Evolutionary conservation across 2,888 invertebrate species (phyloP).

Genomic region (Clitarchus hookeri): DNA sequence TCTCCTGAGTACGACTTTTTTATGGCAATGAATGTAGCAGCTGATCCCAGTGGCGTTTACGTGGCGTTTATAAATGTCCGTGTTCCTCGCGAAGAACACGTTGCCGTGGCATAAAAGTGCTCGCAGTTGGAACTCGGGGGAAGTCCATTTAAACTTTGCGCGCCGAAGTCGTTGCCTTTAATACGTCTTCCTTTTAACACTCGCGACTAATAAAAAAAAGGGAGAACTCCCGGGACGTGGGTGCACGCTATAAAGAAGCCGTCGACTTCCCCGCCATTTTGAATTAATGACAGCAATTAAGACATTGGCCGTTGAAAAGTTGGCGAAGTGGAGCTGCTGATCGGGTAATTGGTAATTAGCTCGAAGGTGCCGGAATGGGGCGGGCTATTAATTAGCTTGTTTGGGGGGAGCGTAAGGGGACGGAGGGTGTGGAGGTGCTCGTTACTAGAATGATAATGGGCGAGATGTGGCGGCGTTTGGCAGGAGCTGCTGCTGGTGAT

Average conservation of each 20-base stretch:
- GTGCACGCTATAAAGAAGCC: background rate
- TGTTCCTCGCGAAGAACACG: background rate
- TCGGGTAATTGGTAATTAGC: slow-evolving; percentile 14
- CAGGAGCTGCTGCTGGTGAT: background rate
- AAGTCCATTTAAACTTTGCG: background rate
- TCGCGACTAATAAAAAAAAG: background rate
- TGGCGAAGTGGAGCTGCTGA: background rate
- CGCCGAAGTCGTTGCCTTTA: background rate
- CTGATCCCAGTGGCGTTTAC: background rate
- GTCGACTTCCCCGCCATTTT: background rate
- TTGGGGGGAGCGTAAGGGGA: background rate
- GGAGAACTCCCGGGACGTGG: background rate
- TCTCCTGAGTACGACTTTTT: no score
- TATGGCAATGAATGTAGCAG: background rate
- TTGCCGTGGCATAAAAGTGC: background rate
- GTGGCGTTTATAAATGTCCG: background rate
- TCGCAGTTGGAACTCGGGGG: background rate
- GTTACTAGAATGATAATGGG: slow-evolving; percentile 1
- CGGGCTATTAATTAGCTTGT: slow-evolving; percentile 22
- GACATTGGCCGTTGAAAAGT: background rate
- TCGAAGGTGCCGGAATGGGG: background rate
- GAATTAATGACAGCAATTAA: slow-evolving; percentile 10
- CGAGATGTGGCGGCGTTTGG: background rate
- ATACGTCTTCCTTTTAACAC: background rate
- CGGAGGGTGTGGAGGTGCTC: background rate